Evolutionary conservation across 2,888 invertebrate species (phyloP).

Genomic region (Lutraria lutraria): DNA sequence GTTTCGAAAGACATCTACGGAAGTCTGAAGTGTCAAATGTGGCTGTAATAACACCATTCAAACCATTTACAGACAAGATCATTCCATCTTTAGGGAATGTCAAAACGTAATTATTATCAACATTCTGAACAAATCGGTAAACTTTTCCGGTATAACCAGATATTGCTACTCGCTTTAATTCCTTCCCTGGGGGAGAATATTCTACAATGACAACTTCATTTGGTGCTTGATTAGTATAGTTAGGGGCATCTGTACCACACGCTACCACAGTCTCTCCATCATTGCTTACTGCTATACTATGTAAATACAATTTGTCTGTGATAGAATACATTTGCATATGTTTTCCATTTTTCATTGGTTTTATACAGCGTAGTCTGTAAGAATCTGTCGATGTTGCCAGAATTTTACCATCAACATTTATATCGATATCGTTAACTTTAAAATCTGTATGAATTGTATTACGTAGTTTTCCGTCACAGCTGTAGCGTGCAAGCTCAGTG

Average conservation of each 20-base stretch:
- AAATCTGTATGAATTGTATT: slow-evolving; percentile 25
- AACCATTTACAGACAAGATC: slow-evolving; percentile 35
- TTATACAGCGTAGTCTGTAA: slow-evolving; percentile 15
- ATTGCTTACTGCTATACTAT: slow-evolving; percentile 44
- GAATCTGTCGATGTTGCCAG: slow-evolving; percentile 53
- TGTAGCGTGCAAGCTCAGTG: slow-evolving; percentile 34
- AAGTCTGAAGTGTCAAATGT: slow-evolving; percentile 39
- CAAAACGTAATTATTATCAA: slow-evolving; percentile 44
- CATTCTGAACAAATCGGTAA: slow-evolving; percentile 55
- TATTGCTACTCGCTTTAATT: slow-evolving; percentile 37
- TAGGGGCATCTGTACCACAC: slow-evolving; percentile 52
- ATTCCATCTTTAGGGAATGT: slow-evolving; percentile 58
- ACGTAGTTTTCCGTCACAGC: not conserved
- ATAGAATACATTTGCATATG: slow-evolving; percentile 21
- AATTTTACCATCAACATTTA: slow-evolving; percentile 26
- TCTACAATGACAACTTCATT: slow-evolving; percentile 50
- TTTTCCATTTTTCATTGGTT: not conserved
- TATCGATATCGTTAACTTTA: slow-evolving; percentile 47
- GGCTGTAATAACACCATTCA: slow-evolving; percentile 31
- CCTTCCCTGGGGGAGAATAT: slow-evolving; percentile 26
- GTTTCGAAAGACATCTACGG: not conserved
- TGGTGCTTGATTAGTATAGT: slow-evolving; percentile 46
- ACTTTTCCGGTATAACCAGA: slow-evolving; percentile 51
- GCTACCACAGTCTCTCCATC: slow-evolving; percentile 37
- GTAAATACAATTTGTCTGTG: slow-evolving; percentile 35